phyloP scores from a whole-genome alignment of 1,140 invertebrate species.

The Babylonia areolata region DNA sequence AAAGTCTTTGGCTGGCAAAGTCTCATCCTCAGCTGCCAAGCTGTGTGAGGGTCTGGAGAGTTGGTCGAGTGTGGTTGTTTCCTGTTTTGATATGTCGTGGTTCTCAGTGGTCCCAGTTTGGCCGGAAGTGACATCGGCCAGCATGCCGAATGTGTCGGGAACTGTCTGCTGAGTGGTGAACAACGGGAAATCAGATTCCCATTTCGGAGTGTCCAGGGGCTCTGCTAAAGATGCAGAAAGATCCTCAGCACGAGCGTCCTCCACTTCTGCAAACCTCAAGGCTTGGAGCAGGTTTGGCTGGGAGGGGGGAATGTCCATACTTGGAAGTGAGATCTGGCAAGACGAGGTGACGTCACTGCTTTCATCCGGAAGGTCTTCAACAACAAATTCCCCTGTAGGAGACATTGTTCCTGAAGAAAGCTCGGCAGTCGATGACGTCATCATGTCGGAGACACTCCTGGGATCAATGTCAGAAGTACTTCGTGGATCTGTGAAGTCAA shows the following conservation, averaged over 20 bases:
- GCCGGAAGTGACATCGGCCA: too few relatives aligned
- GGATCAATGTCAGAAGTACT: conserved; percentile 22
- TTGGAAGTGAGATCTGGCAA: background rate
- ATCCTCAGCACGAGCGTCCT: background rate
- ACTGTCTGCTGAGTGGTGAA: background rate
- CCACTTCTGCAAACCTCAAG: conserved; percentile 7
- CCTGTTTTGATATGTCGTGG: too few relatives aligned
- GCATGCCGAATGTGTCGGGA: background rate
- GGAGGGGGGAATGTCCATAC: background rate
- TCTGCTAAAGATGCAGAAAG: background rate
- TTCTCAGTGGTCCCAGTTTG: too few relatives aligned
- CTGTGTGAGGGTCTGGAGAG: too few relatives aligned
- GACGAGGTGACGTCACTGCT: background rate
- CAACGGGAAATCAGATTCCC: background rate
- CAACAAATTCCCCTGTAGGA: conserved; percentile 21
- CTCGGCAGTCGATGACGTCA: conserved; percentile 30
- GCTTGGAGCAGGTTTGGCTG: conserved; percentile 15
- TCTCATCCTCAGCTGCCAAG: too few relatives aligned
- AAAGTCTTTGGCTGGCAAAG: too few relatives aligned
- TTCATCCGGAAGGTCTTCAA: conserved; percentile 27
- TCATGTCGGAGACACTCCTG: conserved; percentile 39
- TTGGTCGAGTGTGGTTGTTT: too few relatives aligned
- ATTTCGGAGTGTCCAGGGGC: background rate
- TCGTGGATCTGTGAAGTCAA: conserved; percentile 25
- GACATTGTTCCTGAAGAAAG: conserved; percentile 37